phyloP scores from a whole-genome alignment of 2,888 invertebrate genomes.

The Spodoptera littoralis region DNA sequence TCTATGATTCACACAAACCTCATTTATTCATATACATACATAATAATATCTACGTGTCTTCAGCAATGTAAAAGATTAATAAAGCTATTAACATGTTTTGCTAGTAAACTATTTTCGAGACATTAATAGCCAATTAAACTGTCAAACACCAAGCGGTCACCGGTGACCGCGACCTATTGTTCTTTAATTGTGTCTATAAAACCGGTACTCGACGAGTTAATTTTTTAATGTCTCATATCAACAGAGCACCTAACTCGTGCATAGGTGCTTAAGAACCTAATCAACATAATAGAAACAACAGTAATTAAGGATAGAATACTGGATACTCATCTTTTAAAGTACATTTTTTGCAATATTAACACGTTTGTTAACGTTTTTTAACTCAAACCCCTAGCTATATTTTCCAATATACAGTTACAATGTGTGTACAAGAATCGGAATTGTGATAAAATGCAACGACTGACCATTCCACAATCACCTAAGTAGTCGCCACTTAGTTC shows the following conservation, averaged over 20 bases:
- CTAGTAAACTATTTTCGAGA: neutral
- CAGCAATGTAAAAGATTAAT: slow-evolving; percentile 12
- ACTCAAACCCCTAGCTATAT: too few relatives aligned
- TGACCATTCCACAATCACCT: slow-evolving; percentile 7
- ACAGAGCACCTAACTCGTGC: slow-evolving; percentile 3
- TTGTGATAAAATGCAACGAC: slow-evolving; percentile 5
- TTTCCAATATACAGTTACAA: too few relatives aligned
- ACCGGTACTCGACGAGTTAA: too few relatives aligned
- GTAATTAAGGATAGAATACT: neutral
- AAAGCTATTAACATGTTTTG: slow-evolving; percentile 25
- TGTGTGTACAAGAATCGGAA: slow-evolving; percentile 1
- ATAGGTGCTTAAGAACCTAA: slow-evolving; percentile 3
- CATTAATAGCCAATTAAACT: slow-evolving; percentile 24
- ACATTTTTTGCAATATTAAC: too few relatives aligned
- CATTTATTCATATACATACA: too few relatives aligned
- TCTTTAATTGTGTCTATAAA: too few relatives aligned
- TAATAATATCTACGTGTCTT: slow-evolving; percentile 6
- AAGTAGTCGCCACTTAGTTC: slow-evolving; percentile 28
- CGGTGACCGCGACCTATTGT: too few relatives aligned
- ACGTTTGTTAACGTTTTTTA: neutral
- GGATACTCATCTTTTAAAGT: neutral
- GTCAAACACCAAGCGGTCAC: too few relatives aligned
- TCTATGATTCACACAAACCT: slow-evolving; percentile 18
- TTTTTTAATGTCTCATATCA: slow-evolving; percentile 4
- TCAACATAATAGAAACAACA: neutral